Evolutionary conservation across 2,888 invertebrate species (phyloP).

Genomic region (Dromius quadrimaculatus): DNA sequence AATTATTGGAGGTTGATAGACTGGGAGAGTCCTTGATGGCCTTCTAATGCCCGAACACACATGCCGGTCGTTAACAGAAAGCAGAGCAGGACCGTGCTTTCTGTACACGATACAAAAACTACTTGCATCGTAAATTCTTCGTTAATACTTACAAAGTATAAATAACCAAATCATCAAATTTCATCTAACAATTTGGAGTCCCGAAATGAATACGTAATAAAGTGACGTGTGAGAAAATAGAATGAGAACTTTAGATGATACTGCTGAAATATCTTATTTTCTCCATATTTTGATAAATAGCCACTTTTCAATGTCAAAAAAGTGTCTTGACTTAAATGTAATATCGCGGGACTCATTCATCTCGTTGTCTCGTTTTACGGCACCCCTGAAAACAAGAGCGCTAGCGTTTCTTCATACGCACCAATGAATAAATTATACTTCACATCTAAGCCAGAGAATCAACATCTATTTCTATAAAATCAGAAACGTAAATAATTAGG

Average conservation of each 20-base stretch:
- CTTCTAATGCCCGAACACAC: slow-evolving; percentile 62
- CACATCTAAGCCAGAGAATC: not conserved
- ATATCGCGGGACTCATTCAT: slow-evolving; percentile 47
- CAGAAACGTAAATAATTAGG: not conserved
- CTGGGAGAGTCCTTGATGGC: slow-evolving; percentile 64
- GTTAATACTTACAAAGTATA: too few species aligned
- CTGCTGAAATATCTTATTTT: slow-evolving; percentile 14
- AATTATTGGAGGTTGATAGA: slow-evolving; percentile 67
- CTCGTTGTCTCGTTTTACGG: slow-evolving; percentile 34
- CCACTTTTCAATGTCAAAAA: slow-evolving; percentile 63
- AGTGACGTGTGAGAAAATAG: too few species aligned
- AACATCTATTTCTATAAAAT: not conserved
- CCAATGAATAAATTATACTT: slow-evolving; percentile 51
- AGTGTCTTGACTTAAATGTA: slow-evolving; percentile 60
- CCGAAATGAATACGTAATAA: too few species aligned
- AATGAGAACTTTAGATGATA: not conserved
- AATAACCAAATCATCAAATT: too few species aligned
- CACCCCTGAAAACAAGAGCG: not conserved
- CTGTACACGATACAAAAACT: too few species aligned
- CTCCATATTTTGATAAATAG: slow-evolving; percentile 56
- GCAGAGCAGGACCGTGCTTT: not conserved
- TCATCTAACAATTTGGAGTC: too few species aligned
- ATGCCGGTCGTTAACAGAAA: slow-evolving; percentile 64
- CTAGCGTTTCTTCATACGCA: slow-evolving; percentile 17
- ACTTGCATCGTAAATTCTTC: too few species aligned